Evolutionary conservation across 2,888 invertebrate genomes (phyloP), one percentile per base, ranked within the genome.

Genomic region (Cryptocheilus praepositus): DNA sequence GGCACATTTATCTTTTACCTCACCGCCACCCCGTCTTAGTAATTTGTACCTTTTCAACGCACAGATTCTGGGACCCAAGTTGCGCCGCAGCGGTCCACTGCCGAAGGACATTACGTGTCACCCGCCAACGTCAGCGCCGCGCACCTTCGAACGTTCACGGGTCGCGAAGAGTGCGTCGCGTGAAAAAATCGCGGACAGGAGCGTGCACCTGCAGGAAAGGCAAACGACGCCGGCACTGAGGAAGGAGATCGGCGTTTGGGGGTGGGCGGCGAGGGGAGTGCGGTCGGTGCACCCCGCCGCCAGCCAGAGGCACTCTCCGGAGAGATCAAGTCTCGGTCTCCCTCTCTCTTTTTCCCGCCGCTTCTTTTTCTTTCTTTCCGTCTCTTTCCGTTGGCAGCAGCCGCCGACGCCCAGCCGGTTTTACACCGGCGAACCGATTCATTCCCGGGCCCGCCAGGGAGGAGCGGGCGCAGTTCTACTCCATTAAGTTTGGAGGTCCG

Each of bases 401-500:
- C 79, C 82, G 83, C 84, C 84, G 85, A 85, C 87, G 84, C 86
- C 83, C 85, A 83, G 85, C 86, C 85, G 83, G 83, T 83, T 84
- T 85, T 83, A 86, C 83, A 83, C 83, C 78, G 80, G 68, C 80
- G 70, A 82, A 82, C 72, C 76, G 76, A 80, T 79, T 77, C 75
- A 69, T 68, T 66, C 61, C 74, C 73, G 70, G 36, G 13, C 36
- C 67, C 56, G 75, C 79, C 79, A 76, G 71, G 78, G 64, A 64
- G 53, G 68, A 70, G 58, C 74, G 62, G 55, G 65, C 62, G 68
- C 63, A 69, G 59, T 36, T 36, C 36, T 36, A 36, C 36, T 36
- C 36, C 36, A 36, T 36, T 36, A 36, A 36, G 36, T 36, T 36
- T 7, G 36, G 36, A 36, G 36, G 36, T 36, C 36, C 36, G 36